These are phyloP conservation scores for Kryphioiulus occultus DNA, from an alignment of 2,888 invertebrate genomes.

Conservation along the genomic window DNA sequence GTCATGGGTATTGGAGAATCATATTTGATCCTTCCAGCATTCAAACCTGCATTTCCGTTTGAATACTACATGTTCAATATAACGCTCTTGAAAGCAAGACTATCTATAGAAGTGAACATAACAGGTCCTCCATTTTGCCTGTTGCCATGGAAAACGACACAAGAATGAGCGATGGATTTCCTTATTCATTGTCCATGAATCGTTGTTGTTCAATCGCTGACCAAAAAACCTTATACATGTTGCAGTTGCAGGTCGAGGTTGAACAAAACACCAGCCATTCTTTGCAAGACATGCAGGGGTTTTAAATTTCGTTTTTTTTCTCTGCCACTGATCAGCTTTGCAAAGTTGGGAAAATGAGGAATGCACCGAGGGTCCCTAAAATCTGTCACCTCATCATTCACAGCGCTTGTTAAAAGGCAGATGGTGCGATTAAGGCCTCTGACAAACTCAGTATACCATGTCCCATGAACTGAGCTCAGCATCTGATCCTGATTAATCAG, in stretches of 20 bases:
- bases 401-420: constrained; percentile 13
- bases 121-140: background rate
- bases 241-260: background rate
- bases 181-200: background rate
- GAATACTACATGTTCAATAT: background rate
- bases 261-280: background rate
- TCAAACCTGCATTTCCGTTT: background rate
- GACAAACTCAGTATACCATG: background rate
- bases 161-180: constrained; percentile 19
- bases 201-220: background rate
- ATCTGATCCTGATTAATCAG: background rate
- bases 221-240: background rate
- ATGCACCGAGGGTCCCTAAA: background rate
- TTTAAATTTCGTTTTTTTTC: background rate
- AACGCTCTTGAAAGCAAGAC: background rate
- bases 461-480: background rate
- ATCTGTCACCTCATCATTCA: constrained; percentile 25
- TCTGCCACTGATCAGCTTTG: background rate
- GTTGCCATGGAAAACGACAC: background rate
- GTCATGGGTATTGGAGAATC: too few relatives aligned
- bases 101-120: background rate
- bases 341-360: background rate
- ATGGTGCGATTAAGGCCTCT: background rate
- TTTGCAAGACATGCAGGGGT: background rate
- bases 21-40: background rate